Conservation (phyloP, 2,888 invertebrate species). For the Omphaloscelis lunosa region DNA sequence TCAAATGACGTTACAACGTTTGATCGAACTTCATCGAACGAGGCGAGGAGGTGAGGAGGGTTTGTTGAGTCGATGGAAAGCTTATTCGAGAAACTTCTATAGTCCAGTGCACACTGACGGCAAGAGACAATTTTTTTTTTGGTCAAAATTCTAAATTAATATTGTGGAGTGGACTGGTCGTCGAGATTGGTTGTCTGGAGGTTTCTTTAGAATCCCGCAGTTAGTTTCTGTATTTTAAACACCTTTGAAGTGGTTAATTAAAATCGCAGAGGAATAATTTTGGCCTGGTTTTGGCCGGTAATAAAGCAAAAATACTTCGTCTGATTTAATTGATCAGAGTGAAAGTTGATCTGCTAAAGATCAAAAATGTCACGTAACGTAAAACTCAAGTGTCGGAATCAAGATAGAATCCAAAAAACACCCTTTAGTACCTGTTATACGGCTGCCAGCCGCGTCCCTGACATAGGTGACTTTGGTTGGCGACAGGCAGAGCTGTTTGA, state of each 20-base stretch:
- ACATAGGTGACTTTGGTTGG: too few relatives aligned
- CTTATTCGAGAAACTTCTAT: conserved; percentile 75
- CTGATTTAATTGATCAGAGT: too few relatives aligned
- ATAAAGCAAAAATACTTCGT: neutral
- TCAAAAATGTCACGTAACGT: neutral
- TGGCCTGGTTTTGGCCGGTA: neutral
- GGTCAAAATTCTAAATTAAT: too few relatives aligned
- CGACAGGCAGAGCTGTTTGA: too few relatives aligned
- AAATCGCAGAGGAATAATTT: neutral
- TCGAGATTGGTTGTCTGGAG: neutral
- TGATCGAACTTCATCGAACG: conserved; percentile 56
- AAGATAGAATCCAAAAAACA: neutral
- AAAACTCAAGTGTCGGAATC: neutral
- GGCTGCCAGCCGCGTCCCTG: too few relatives aligned
- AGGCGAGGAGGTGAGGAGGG: conserved; percentile 32
- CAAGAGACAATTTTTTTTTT: neutral
- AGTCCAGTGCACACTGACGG: conserved; percentile 35
- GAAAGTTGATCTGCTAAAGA: neutral
- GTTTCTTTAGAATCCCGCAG: neutral
- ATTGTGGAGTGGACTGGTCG: neutral
- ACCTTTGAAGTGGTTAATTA: neutral
- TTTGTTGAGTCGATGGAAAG: conserved; percentile 50
- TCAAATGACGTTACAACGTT: conserved; percentile 71
- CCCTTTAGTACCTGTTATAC: too few relatives aligned
- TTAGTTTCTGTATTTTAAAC: neutral